Percentiles rank a stretch among this genome's conserved stretches.
These are phyloP conservation scores for Zaprionus capensis DNA, from an alignment of 1,140 invertebrate species.

Conservation along the genomic window DNA sequence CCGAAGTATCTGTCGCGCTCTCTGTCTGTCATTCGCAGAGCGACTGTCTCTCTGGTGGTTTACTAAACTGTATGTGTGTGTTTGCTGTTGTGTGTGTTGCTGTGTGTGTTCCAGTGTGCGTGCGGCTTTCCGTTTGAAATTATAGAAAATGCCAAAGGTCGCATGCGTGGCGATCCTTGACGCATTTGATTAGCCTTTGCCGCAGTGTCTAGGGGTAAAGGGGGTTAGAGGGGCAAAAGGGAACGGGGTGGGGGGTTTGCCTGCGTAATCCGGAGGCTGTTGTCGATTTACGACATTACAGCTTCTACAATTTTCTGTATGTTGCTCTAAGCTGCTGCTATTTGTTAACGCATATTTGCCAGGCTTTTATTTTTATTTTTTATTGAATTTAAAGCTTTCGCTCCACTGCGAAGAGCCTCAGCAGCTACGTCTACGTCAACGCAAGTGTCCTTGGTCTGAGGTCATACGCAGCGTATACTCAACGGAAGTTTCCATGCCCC, in stretches of 20 bases:
- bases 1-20: slow-evolving; percentile 13
- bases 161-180: slow-evolving; percentile 40
- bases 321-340: slow-evolving; percentile 8
- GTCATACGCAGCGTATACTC: slow-evolving; percentile 40
- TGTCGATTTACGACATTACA: slow-evolving; percentile 39
- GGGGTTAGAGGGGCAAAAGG: background rate
- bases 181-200: slow-evolving; percentile 53
- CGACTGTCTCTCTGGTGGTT: slow-evolving; percentile 3
- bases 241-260: background rate
- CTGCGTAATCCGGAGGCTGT: slow-evolving; percentile 7
- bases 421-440: slow-evolving; percentile 2
- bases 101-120: slow-evolving; percentile 15
- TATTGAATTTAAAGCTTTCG: slow-evolving; percentile 36
- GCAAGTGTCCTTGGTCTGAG: slow-evolving; percentile 24
- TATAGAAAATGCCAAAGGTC: slow-evolving; percentile 55
- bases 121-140: slow-evolving; percentile 35
- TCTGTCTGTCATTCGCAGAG: background rate
- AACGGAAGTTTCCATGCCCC: slow-evolving; percentile 13
- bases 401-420: background rate
- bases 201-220: background rate
- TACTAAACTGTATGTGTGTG: background rate
- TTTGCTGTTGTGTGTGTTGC: slow-evolving; percentile 11
- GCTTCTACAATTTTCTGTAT: background rate
- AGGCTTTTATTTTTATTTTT: slow-evolving; percentile 27
- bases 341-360: slow-evolving; percentile 42